A percentile compares a stretch with the other conserved stretches of the same genome.
phyloP scores from a whole-genome alignment of 2,888 invertebrate genomes.

The Aphrophora alni region DNA sequence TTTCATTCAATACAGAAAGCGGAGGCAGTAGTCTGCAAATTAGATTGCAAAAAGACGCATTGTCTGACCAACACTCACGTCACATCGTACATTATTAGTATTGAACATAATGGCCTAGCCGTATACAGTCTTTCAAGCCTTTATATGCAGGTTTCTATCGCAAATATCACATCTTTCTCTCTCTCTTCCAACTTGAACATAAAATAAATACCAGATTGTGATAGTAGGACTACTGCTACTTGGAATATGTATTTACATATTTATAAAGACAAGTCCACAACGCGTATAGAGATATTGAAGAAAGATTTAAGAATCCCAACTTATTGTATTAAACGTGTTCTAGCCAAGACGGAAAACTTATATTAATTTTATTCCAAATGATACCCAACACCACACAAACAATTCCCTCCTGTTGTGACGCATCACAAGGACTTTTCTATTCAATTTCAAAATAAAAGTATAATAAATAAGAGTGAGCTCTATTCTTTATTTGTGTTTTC shows the following conservation, averaged over 20 bases:
- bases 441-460: no score
- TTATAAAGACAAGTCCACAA: background rate
- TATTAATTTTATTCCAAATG: background rate
- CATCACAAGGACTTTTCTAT: no score
- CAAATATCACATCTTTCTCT: background rate
- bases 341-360: background rate
- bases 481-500: no score
- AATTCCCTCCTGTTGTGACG: no score
- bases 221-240: background rate
- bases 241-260: constrained; percentile 6
- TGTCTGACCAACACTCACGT: background rate
- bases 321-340: background rate
- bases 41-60: background rate
- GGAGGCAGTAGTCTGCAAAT: background rate
- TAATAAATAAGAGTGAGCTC: no score
- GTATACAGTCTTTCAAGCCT: background rate
- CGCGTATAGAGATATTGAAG: background rate
- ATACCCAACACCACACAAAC: background rate
- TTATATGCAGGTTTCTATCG: background rate
- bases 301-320: background rate
- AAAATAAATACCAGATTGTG: background rate
- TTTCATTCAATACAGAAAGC: no score
- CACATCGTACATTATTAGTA: background rate
- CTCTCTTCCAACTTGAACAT: background rate
- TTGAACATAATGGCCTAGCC: background rate